Evolutionary conservation across 2,797 vertebrate species (phyloP), one percentile per base, ranked within the genome.

Genomic region (Catostomus latipinnis): DNA sequence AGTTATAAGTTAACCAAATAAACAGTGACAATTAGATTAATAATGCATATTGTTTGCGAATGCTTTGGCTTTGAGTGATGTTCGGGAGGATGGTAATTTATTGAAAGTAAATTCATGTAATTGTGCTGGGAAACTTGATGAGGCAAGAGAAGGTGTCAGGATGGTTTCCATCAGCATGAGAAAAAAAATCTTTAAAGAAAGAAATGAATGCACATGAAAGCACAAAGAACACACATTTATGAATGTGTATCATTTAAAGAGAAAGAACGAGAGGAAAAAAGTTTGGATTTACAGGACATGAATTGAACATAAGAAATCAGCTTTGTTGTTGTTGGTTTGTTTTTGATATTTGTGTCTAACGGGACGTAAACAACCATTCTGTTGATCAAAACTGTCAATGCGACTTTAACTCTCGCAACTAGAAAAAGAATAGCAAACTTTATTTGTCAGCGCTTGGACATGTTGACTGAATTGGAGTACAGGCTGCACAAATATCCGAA

Each of bases 1-100:
- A 94, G 95, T 96, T 95, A 96, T 90, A 95, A 95, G 93, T 96
- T 96, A 96, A 94, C 94, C 94, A 98, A 97, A 98, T 96, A 96
- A 95, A 93, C 94, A 95, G 91, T 94, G 93, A 97, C 97, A 97
- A 97, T 98, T 96, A 96, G 95, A 97, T 99, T 97, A 98, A 98
- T 98, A 98, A 97, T 97, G 95, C 94, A 97, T 97, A 96, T 98
- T 97, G 95, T 97, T 96, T 96, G 94, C 90, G 95, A 97, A 95
- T 94, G 92, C 95, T 96, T 96, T 93, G 94, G 93, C 94, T 94
- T 97, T 98, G 96, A 98, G 94, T 97, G 96, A 98, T 97, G 95
- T 95, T 96, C 97, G 95, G 95, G 96, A 96, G 96, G 95, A 96
- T 97, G 95, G 94, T 97, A 96, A 96, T 97, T 97, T 97, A 97